phyloP scores from a whole-genome alignment of 2,113 vertebrate genomes.

The Periophthalmus modestus region DNA sequence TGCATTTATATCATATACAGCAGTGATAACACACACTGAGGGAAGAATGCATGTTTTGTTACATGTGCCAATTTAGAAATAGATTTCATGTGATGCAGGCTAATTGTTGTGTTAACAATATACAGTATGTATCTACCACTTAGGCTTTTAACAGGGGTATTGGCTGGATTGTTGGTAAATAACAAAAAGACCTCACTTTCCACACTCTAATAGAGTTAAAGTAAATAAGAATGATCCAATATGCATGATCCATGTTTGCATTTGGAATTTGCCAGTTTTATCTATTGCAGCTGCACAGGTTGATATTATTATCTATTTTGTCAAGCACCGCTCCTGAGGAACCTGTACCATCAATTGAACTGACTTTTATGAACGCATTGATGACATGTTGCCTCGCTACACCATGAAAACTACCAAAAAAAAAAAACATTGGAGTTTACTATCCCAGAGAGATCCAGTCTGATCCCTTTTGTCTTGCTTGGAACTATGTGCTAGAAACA shows the following conservation, averaged over 20 bases:
- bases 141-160: too few species aligned
- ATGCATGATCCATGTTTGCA: neutral
- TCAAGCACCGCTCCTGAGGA: neutral
- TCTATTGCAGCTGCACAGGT: neutral
- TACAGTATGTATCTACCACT: too few species aligned
- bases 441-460: neutral
- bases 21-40: too few species aligned
- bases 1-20: too few species aligned
- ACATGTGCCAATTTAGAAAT: too few species aligned
- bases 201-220: too few species aligned
- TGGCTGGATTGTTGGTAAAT: too few species aligned
- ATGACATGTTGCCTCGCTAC: conserved; percentile 35
- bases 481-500: accelerated
- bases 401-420: neutral
- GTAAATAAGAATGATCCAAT: neutral
- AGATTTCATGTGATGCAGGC: too few species aligned
- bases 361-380: conserved; percentile 19
- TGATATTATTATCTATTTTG: neutral
- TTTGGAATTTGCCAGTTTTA: neutral
- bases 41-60: too few species aligned
- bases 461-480: accelerated
- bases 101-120: too few species aligned
- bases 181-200: too few species aligned
- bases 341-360: neutral
- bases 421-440: neutral